Conservation (phyloP, 2,113 vertebrate genomes). For the Axis porcinus region DNA sequence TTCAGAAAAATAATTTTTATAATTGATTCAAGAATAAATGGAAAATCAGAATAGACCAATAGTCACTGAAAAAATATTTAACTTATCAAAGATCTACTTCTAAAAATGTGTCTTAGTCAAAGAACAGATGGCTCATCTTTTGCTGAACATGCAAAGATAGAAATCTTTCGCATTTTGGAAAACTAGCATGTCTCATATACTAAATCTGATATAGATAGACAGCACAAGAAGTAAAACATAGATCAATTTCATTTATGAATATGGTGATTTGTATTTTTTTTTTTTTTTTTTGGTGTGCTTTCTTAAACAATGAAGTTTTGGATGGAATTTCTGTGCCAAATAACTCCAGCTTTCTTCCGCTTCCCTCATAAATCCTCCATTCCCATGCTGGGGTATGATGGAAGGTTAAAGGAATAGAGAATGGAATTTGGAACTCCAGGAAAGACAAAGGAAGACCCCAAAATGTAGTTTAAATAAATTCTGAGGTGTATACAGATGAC, state of each 20-base stretch:
- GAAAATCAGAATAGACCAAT: background rate
- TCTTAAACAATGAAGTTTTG: background rate
- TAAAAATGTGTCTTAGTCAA: background rate
- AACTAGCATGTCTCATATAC: background rate
- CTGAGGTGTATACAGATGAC: background rate
- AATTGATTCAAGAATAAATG: background rate
- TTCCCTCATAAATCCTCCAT: background rate
- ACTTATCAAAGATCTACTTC: background rate
- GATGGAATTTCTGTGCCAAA: background rate
- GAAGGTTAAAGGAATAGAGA: background rate
- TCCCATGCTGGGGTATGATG: background rate
- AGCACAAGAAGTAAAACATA: background rate
- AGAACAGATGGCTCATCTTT: background rate
- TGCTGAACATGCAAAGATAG: background rate
- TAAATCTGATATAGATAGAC: background rate
- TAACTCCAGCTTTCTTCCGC: background rate
- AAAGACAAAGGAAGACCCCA: background rate
- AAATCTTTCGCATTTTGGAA: background rate
- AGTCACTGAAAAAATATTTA: background rate
- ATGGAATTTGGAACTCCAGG: background rate
- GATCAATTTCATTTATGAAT: background rate
- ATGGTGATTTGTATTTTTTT: background rate
- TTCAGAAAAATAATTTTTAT: background rate
- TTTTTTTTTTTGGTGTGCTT: background rate
- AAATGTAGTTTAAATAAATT: background rate